Evolutionary conservation across 2,797 vertebrate genomes (phyloP), one percentile per base, ranked within the genome.

Genomic region (Peromyscus nudipes): DNA sequence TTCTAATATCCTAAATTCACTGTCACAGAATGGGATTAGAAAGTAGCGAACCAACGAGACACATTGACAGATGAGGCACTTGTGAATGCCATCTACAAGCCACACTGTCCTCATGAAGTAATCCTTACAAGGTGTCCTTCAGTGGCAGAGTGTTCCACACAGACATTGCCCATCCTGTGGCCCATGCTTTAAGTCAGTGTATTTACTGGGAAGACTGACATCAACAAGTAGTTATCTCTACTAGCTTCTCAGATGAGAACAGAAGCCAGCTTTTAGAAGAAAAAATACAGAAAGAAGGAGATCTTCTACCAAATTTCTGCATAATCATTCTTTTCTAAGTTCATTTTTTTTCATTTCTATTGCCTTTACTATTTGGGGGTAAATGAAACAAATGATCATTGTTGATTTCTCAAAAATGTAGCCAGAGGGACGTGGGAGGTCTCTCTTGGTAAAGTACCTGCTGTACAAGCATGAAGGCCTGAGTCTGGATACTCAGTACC

Each of bases 1-100:
- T 97, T 98, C 93, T 97, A 91, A 93, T 97, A 95, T 95, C 83
- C 96, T 98, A 98, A 98, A 97, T 96, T 98, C 91, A 91, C 80
- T 97, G 97, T 95, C 69, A 85, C 73, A 86, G 92, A 85, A 96
- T 93, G 75, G 0, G 9, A 97, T 97, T 97, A 98, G 91, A 93
- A 96, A 93, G 79, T 96, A 92, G 92, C 89, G 97, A 98, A 76
- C 46, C 65, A 75, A 84, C 89, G 62, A 91, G 89, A 97, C 92
- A 91, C 89, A 97, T 60, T 96, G 85, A 97, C 97, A 80, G 87
- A 92, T 96, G 98, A 97, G 27, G 81, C 69, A 81, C 80, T 64
- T 76, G 80, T 67, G 76, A 67, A 83, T 19, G 81, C 29, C 69
- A 64, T 40, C 52, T 40, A 12, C 16, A 49, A 90, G 86, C 83